Evolutionary conservation across 2,888 invertebrate genomes (phyloP).

Genomic region (Lasius fuliginosus): DNA sequence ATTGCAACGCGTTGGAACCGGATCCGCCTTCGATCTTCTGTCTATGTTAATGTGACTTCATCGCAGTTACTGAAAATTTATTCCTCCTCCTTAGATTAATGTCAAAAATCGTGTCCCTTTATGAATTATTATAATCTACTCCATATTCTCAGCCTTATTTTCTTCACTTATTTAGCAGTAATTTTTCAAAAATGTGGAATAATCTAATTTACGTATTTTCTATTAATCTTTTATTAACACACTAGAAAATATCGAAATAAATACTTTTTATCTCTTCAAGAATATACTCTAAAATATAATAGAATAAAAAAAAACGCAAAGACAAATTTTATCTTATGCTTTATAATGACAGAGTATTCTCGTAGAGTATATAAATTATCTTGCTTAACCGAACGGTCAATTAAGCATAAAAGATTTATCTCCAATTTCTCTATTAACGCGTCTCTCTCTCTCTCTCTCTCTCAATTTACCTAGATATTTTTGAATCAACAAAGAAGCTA

Average conservation of each 20-base stretch:
- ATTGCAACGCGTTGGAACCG: conserved; percentile 46
- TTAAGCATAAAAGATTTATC: conserved; percentile 35
- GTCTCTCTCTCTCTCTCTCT: too few species aligned
- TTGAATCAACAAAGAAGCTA: conserved; percentile 13
- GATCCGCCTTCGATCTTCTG: conserved; percentile 51
- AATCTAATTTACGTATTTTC: not conserved
- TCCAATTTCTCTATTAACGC: conserved; percentile 15
- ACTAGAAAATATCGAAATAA: conserved; percentile 2
- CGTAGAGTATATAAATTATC: conserved; percentile 25
- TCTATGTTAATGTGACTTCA: conserved; percentile 59
- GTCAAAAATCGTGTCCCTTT: conserved; percentile 16
- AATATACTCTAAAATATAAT: not conserved
- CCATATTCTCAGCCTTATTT: not conserved
- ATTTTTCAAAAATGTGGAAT: not conserved
- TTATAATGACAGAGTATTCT: not conserved
- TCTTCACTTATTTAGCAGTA: not conserved
- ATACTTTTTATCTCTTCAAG: not conserved
- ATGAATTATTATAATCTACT: conserved; percentile 33
- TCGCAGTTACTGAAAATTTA: conserved; percentile 59
- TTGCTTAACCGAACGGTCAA: not conserved
- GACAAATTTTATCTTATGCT: not conserved
- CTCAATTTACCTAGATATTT: conserved; percentile 35
- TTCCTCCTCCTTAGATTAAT: conserved; percentile 38
- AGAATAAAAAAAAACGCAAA: not conserved
- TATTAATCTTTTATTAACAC: not conserved